Percentiles rank a stretch among this genome's conserved stretches.
Evolutionary conservation across 2,888 invertebrate genomes (phyloP).

Genomic region (Tubulanus polymorphus): DNA sequence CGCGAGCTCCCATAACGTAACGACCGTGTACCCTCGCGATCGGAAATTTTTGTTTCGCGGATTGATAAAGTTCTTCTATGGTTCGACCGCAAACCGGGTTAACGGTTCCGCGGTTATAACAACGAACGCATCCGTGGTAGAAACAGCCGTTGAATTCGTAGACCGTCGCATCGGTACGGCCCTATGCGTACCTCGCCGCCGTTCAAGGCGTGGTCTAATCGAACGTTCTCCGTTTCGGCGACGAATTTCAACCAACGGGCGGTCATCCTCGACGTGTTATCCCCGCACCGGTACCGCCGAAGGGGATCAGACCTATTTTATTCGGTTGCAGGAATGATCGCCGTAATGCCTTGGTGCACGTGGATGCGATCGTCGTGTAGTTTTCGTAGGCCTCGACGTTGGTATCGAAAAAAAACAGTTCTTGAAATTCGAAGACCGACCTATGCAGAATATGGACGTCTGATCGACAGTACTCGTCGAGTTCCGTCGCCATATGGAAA

Average conservation of each 20-base stretch:
- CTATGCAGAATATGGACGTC: constrained; percentile 20
- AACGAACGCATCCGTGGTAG: neutral
- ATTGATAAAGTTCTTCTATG: neutral
- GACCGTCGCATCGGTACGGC: neutral
- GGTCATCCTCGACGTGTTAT: neutral
- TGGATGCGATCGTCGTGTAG: neutral
- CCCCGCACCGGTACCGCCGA: neutral
- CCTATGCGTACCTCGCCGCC: neutral
- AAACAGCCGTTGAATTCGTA: neutral
- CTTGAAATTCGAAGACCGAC: constrained; percentile 12
- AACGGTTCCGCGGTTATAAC: neutral
- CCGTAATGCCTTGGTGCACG: neutral
- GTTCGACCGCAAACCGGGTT: neutral
- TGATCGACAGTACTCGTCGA: constrained; percentile 20
- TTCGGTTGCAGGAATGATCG: neutral
- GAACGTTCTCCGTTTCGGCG: neutral
- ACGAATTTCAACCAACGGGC: neutral
- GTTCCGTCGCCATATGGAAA: constrained; percentile 24
- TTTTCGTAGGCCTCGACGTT: neutral
- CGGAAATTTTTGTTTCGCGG: neutral
- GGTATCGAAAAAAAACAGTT: neutral
- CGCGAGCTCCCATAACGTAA: neutral
- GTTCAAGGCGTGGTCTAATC: neutral
- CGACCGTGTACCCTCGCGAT: neutral
- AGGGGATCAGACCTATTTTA: neutral